Percentiles rank a stretch among this genome's conserved stretches.
Evolutionary conservation across 2,888 invertebrate genomes (phyloP).

Genomic region (Lypha dubia): DNA sequence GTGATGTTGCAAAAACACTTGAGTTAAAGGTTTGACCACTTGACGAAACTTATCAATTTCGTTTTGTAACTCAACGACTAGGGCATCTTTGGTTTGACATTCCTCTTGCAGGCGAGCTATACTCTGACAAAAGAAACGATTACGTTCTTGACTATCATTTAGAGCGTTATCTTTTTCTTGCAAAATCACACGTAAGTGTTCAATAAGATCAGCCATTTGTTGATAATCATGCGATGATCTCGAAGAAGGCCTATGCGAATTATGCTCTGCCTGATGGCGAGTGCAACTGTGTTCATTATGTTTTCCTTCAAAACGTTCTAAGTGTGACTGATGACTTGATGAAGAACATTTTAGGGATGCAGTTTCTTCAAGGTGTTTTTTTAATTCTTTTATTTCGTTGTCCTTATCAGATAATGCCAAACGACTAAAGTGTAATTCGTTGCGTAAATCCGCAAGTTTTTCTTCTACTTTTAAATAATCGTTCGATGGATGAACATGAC

Average conservation of each 20-base stretch:
- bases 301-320: conserved; percentile 55
- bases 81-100: conserved; percentile 87
- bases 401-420: conserved; percentile 75
- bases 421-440: conserved; percentile 75
- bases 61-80: conserved; percentile 90
- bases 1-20: conserved; percentile 86
- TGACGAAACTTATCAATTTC: conserved; percentile 94
- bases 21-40: conserved; percentile 88
- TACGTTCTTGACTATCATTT: conserved; percentile 77
- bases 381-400: conserved; percentile 73
- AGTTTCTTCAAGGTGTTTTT: conserved; percentile 72
- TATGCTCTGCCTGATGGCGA: conserved; percentile 30
- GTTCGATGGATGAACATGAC: conserved; percentile 55
- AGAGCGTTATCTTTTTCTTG: conserved; percentile 76
- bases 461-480: conserved; percentile 75
- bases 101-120: conserved; percentile 77
- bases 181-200: conserved; percentile 75
- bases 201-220: conserved; percentile 72
- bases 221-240: conserved; percentile 47
- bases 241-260: conserved; percentile 30
- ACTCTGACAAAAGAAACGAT: conserved; percentile 78
- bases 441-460: conserved; percentile 72
- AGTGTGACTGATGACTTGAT: conserved; percentile 24
- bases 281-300: conserved; percentile 19
- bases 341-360: not conserved